Evolutionary conservation across 2,797 vertebrate species (phyloP).

Genomic region (Coilia nasus): DNA sequence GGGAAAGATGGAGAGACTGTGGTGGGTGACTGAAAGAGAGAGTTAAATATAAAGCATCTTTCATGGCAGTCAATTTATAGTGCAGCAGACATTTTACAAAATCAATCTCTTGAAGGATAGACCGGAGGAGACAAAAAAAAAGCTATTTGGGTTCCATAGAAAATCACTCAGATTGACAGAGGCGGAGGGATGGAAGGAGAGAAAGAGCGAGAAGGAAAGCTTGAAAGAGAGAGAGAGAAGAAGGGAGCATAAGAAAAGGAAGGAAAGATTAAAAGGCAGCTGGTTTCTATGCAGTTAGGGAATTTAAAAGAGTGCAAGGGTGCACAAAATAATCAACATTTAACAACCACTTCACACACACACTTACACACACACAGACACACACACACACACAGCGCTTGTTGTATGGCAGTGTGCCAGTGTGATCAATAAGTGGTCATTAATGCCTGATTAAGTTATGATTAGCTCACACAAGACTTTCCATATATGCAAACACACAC

Average conservation of each 20-base stretch:
- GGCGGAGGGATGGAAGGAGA: neutral
- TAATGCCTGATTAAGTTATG: too few species aligned
- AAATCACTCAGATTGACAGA: neutral
- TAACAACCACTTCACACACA: conserved; percentile 38
- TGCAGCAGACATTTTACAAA: neutral
- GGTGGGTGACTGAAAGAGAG: neutral
- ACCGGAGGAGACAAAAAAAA: neutral
- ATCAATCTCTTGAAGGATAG: neutral
- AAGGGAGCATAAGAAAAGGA: neutral
- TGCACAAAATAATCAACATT: neutral
- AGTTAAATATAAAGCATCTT: neutral
- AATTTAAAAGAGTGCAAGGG: neutral
- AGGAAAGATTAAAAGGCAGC: neutral
- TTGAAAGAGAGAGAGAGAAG: neutral
- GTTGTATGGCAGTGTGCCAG: too few species aligned
- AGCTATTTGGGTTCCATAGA: neutral
- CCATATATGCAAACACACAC: too few species aligned
- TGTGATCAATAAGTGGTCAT: too few species aligned
- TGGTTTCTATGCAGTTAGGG: neutral
- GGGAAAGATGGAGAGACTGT: neutral
- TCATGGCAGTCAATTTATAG: neutral
- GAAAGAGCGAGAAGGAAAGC: neutral
- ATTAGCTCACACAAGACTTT: too few species aligned
- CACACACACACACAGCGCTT: neutral
- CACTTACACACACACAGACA: conserved; percentile 24